Conservation (phyloP, 1,140 invertebrate species). For the Heliconius hermathena region DNA sequence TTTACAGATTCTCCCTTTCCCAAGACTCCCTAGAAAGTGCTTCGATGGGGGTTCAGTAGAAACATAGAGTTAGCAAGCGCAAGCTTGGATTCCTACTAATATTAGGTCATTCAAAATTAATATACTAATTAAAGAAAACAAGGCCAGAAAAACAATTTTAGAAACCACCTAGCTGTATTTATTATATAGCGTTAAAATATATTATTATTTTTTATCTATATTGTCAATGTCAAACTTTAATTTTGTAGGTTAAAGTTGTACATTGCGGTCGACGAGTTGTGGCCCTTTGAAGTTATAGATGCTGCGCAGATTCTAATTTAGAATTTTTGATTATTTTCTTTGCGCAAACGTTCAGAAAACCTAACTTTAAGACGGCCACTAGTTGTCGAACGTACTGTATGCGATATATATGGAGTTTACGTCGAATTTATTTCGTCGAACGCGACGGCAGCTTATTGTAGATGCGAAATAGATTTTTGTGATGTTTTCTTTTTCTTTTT, state of each 20-base stretch:
- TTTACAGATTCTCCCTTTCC: slow-evolving; percentile 20
- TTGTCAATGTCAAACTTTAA: not conserved
- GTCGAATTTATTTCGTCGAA: not conserved
- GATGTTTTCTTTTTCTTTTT: not conserved
- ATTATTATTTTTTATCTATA: not conserved
- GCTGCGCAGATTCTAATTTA: not conserved
- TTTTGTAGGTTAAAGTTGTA: not conserved
- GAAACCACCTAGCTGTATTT: slow-evolving; percentile 14
- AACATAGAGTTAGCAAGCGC: slow-evolving; percentile 23
- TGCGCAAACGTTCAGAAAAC: too few relatives aligned
- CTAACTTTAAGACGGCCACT: too few relatives aligned
- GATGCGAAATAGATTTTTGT: not conserved
- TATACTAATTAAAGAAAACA: slow-evolving; percentile 6
- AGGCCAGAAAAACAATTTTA: slow-evolving; percentile 13
- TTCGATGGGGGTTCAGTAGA: slow-evolving; percentile 62
- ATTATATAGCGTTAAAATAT: not conserved
- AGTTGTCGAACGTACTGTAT: too few relatives aligned
- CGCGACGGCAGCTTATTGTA: not conserved
- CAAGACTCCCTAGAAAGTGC: slow-evolving; percentile 71
- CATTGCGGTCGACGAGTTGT: too few relatives aligned
- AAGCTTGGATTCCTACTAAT: slow-evolving; percentile 64
- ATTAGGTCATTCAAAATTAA: slow-evolving; percentile 50
- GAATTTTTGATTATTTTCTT: not conserved
- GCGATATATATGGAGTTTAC: not conserved
- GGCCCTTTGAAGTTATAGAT: too few relatives aligned